phyloP scores from a whole-genome alignment of 2,888 invertebrate genomes.

The Latrodectus elegans region DNA sequence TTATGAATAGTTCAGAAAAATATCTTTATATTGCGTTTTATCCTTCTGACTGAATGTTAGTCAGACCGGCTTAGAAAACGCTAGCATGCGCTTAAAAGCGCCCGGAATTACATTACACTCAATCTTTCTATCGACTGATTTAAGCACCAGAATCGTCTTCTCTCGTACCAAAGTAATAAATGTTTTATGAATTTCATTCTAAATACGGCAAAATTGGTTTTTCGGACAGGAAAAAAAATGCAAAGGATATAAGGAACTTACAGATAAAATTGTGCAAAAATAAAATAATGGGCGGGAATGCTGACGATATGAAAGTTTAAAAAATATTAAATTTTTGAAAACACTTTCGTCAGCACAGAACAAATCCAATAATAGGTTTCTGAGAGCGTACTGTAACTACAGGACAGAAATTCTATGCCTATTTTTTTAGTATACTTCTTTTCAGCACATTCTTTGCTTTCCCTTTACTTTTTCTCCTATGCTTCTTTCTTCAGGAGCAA shows the following conservation, averaged over 20 bases:
- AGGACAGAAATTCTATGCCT: constrained; percentile 55
- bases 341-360: constrained; percentile 66
- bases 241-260: constrained; percentile 17
- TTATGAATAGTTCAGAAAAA: too few species aligned
- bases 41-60: too few species aligned
- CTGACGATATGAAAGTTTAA: constrained; percentile 68
- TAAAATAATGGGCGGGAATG: constrained; percentile 52
- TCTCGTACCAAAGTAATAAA: constrained; percentile 45
- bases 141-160: too few species aligned
- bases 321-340: constrained; percentile 68
- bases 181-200: constrained; percentile 62
- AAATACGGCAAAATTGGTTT: constrained; percentile 46
- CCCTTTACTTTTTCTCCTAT: constrained; percentile 11
- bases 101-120: too few species aligned
- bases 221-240: constrained; percentile 4
- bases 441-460: constrained; percentile 11
- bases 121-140: too few species aligned
- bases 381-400: constrained; percentile 63
- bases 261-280: constrained; percentile 59
- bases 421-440: constrained; percentile 16
- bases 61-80: too few species aligned
- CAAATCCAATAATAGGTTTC: constrained; percentile 68
- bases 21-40: too few species aligned
- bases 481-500: constrained; percentile 23
- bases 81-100: too few species aligned